Evolutionary conservation across 2,888 invertebrate genomes (phyloP).

Genomic region (Pseudeuparius sepicola): DNA sequence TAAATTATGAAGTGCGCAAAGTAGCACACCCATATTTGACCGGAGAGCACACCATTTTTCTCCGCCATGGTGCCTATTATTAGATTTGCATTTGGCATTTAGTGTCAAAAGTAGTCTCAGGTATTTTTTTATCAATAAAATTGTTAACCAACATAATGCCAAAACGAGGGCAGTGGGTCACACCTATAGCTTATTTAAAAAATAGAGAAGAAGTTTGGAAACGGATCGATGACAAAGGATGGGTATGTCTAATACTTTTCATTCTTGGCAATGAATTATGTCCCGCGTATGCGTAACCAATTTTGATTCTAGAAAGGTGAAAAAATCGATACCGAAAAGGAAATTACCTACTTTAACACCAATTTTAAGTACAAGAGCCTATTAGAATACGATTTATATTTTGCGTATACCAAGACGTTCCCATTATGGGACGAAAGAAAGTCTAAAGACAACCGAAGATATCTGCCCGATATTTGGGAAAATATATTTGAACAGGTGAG

Average conservation of each 20-base stretch:
- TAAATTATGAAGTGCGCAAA: too few species aligned
- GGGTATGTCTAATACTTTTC: slow-evolving; percentile 27
- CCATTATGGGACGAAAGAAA: slow-evolving; percentile 36
- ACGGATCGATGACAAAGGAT: slow-evolving; percentile 28
- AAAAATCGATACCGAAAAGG: slow-evolving; percentile 24
- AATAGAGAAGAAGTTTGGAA: slow-evolving; percentile 25
- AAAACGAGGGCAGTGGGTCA: slow-evolving; percentile 25
- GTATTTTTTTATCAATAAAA: too few species aligned
- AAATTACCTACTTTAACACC: slow-evolving; percentile 37
- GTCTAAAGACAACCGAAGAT: slow-evolving; percentile 32
- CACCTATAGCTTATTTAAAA: slow-evolving; percentile 27
- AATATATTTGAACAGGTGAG: slow-evolving; percentile 36
- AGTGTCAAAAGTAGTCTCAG: too few species aligned
- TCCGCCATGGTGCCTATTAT: too few species aligned
- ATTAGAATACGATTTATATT: slow-evolving; percentile 36
- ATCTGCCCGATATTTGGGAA: slow-evolving; percentile 32
- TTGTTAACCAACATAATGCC: too few species aligned
- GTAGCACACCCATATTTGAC: too few species aligned
- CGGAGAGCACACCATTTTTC: too few species aligned
- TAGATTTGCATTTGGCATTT: too few species aligned
- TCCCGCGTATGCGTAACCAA: too few species aligned
- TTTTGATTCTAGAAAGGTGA: slow-evolving; percentile 25
- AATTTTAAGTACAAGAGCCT: slow-evolving; percentile 19
- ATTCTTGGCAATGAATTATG: too few species aligned
- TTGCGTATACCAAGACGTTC: slow-evolving; percentile 33